Conservation (phyloP, 1,140 invertebrate genomes). For the Manduca sexta region DNA sequence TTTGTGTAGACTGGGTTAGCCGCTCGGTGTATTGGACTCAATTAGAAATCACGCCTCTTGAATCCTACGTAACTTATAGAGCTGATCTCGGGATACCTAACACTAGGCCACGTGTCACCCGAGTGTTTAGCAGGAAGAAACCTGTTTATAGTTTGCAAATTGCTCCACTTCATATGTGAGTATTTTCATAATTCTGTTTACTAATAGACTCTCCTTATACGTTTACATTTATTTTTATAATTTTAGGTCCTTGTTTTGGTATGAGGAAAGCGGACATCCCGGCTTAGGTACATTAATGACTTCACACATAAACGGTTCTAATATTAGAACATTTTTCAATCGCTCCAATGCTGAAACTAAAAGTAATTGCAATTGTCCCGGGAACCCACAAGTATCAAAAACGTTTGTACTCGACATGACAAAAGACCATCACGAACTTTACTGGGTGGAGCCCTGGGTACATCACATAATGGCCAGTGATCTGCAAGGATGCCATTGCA, state of each 20-base stretch:
- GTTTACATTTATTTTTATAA: background rate
- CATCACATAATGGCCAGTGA: conserved; percentile 79
- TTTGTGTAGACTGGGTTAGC: conserved; percentile 90
- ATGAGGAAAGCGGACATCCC: conserved; percentile 75
- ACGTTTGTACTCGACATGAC: conserved; percentile 80
- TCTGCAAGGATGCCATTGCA: conserved; percentile 80
- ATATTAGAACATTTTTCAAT: conserved; percentile 77
- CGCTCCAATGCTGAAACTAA: conserved; percentile 37
- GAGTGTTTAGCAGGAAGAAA: conserved; percentile 68
- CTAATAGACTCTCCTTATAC: background rate
- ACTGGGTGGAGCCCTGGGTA: conserved; percentile 77
- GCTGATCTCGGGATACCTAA: conserved; percentile 76
- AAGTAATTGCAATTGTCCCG: conserved; percentile 74
- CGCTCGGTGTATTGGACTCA: conserved; percentile 88
- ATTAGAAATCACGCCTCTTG: conserved; percentile 59
- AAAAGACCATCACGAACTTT: conserved; percentile 73
- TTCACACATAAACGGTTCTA: conserved; percentile 73
- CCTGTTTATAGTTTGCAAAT: conserved; percentile 79
- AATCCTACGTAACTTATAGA: conserved; percentile 71
- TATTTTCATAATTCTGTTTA: background rate
- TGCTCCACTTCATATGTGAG: conserved; percentile 81
- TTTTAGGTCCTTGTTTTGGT: conserved; percentile 82
- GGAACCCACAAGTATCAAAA: conserved; percentile 74
- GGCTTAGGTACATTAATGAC: conserved; percentile 77
- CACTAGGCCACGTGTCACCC: conserved; percentile 55